Evolutionary conservation across 2,888 invertebrate species (phyloP).

Genomic region (Xestia sexstrigata): DNA sequence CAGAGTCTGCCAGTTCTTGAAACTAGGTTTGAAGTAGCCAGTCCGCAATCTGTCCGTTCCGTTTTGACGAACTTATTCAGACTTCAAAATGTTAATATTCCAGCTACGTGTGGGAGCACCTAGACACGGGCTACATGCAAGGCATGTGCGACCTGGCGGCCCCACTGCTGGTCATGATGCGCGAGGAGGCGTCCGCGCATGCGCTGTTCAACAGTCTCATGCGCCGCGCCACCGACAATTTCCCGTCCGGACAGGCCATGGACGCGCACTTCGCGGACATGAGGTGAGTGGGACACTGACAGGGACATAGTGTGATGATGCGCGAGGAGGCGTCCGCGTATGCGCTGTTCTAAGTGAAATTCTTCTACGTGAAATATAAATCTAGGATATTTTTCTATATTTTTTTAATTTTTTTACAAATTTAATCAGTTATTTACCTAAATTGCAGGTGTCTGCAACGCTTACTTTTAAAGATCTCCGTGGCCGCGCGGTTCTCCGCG

Average conservation of each 20-base stretch:
- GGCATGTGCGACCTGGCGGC: slow-evolving; percentile 99
- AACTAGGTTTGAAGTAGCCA: background rate
- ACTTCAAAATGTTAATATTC: background rate
- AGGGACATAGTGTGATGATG: slow-evolving; percentile 92
- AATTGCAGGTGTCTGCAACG: no score
- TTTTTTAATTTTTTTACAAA: no score
- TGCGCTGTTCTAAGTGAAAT: no score
- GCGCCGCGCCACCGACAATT: slow-evolving; percentile 97
- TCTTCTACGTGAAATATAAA: no score
- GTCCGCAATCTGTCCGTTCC: background rate
- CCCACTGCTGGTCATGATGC: slow-evolving; percentile 97
- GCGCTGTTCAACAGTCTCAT: slow-evolving; percentile 98
- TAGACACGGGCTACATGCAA: slow-evolving; percentile 98
- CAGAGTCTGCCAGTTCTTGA: background rate
- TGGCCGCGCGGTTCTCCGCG: no score
- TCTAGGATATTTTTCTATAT: no score
- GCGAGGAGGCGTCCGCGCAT: slow-evolving; percentile 97
- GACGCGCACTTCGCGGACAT: slow-evolving; percentile 99
- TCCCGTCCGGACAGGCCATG: slow-evolving; percentile 98
- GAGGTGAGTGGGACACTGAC: slow-evolving; percentile 89
- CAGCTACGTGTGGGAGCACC: slow-evolving; percentile 99
- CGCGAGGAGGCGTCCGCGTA: slow-evolving; percentile 91
- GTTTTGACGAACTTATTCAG: background rate
- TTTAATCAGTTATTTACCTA: no score
- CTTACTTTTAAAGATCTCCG: no score